Evolutionary conservation across 2,888 invertebrate genomes (phyloP), one percentile per base, ranked within the genome.

Genomic region (Brenthis daphne): DNA sequence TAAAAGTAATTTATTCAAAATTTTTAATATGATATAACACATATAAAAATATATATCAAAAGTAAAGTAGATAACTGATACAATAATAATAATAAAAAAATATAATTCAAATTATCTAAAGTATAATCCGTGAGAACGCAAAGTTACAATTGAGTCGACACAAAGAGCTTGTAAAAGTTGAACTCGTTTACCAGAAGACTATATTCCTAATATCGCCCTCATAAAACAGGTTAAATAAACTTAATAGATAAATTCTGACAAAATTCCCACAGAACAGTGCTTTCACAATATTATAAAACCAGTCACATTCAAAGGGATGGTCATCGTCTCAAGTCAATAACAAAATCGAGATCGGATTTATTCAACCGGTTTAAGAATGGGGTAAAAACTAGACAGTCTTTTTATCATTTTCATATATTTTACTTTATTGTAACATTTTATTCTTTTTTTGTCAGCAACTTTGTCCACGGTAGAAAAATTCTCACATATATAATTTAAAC

Each of bases 191-290:
- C 54, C 77, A 80, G 75, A 80, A 82, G 83, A 82, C 78, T 79
- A 80, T 77, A 82, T 79, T 76, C 73, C 70, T 72, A 74, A 74
- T 70, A 73, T 69, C 67, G 65, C 70, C 57, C 64, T 57, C 68
- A 68, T 53, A 74, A 75, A 81, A 86, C 86, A 83, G 82, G 87
- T 87, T 81, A 76, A 74, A 79, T 75, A 71, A 58, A 73, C 58
- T 77, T 78, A 77, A 67, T 67, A 60, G 53, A 72, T 47, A 56
- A 69, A 60, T 81, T 79, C 78, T 78, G 72, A 76, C 65, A 65
- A 68, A 78, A 79, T 85, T 86, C 87, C 79, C 87, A 86, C 80
- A 81, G 74, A 77, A 76, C 67, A 65, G 63, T 50, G 57, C 54
- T 43, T 53, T 24, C 33, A 56, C 50, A 54, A 67, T 61, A 61